Base-by-base conservation (phyloP, 2,797 vertebrate species). In the Brachymystax lenok region DNA sequence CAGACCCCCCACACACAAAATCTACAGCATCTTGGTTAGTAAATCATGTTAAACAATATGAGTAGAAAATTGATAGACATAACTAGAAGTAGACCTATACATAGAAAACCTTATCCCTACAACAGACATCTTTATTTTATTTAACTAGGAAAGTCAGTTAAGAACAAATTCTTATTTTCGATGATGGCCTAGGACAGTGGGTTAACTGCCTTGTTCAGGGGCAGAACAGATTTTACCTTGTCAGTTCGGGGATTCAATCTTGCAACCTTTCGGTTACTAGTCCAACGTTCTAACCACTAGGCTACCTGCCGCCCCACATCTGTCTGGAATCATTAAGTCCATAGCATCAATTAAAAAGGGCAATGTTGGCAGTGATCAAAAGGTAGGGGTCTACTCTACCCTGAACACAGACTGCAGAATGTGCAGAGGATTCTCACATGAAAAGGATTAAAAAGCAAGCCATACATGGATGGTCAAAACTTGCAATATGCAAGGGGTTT, bases 1-100 rank as follows among this genome's bases (percentile, higher is more conserved):
- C n/a, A 33, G 33, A 33, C 33, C 0, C 30, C 0, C 30, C 30
- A 5, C 5, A 1, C 33, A 6, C 1, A 35, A 6, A 7, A 66
- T 30, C 16, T n/a, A 78, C 67, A 75, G n/a, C 56, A 75, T 76
- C 33, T 59, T 50, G 30, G 78, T 90, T 80, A 81, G 71, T 74
- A 79, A 64, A 81, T 61, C 59, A 24, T 71, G n/a, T 82, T 79
- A 83, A 83, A 76, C 70, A 72, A 46, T 40, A 46, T 40, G 54
- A 13, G 61, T 59, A 67, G 40, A 1, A 10, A 19, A 80, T 77
- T 27, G 21, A 30, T 67, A 86, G 16, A 77, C 61, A 63, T 10
- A 0, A 76, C 51, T 64, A 75, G 35, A 63, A 28, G 68, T 68
- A 67, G 17, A 17, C 51, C 14, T 46, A 30, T 14, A 68, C 6